Base-by-base conservation (phyloP, 2,113 vertebrate genomes). In the Stomatorhinus ivindoensis region DNA sequence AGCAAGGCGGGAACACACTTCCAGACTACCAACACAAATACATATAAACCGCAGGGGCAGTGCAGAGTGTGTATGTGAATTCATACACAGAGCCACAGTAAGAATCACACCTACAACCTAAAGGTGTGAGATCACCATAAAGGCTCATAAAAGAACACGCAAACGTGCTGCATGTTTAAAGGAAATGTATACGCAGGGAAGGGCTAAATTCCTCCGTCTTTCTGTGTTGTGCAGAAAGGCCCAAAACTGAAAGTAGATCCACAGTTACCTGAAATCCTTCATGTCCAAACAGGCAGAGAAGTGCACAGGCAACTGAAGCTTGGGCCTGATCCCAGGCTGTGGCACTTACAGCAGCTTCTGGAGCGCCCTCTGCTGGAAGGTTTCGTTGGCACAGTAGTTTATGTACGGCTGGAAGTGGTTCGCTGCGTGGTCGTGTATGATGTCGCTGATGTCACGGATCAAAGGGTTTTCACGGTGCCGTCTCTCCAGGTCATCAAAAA, bases 361-460 rank as follows among this genome's bases (percentile, higher is more conserved):
- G 17, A 99, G 96, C 0, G 97, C 98, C 92, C 98, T 96, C 92
- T 99, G 98, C 95, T 99, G 98, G 93, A 99, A 99, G 65, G 97
- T 97, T 87, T 99, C 98, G 0, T 99, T 99, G 95, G 98, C 96
- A 95, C 98, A 99, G 94, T 99, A 99, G 86, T 94, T 95, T 0
- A 99, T 69, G 69, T 99, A 99, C 0, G 98, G 97, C 1, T 94
- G 93, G 92, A 99, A 99, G 91, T 94, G 94, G 1, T 89, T 91
- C 0, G 90, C 53, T 0, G 97, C 97, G 0, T 99, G 97, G 0
- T 96, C 94, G 88, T 97, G 96, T 90, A 99, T 94, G 0, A 99
- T 97, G 94, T 99, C 98, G 0, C 98, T 98, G 93, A 99, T 99
- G 94, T 99, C 97, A 0, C 95, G 90, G 89, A 99, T 97, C 0